Base-by-base conservation (phyloP, 2,797 vertebrate species). In the Ctenopoma multispine region DNA sequence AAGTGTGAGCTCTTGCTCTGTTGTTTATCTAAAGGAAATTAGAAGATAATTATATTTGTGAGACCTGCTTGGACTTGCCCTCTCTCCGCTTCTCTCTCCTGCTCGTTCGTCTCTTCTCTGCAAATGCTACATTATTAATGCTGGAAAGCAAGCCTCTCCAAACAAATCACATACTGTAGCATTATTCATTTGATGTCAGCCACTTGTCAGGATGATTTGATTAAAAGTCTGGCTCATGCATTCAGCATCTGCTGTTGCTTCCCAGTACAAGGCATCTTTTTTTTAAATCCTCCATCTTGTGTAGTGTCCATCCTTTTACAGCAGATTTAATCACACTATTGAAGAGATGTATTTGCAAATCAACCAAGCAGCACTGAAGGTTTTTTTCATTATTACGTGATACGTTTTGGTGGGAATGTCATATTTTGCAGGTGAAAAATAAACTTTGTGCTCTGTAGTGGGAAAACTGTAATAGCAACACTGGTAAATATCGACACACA, bases 171-270 rank as follows among this genome's bases (percentile, higher is more conserved):
- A 60, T 75, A 71, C 62, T 76, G 60, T 79, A 61, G 67, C 70
- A 44, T 72, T 84, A 84, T 84, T 89, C 71, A 84, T 88, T 68
- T 72, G 77, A 84, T 82, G 78, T 83, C 80, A 81, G 77, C 77
- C 87, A 77, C 80, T 90, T 82, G 80, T 90, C 83, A 85, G 78
- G 75, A 84, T 85, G 82, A 91, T 92, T 90, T 79, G 73, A 87
- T 92, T 84, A 85, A 84, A 90, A 85, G 57, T 82, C 73, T 72
- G 68, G 57, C 79, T 90, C 85, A 81, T 83, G 63, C 79, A 81
- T 82, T 71, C 66, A 72, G 74, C 82, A 89, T 84, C 83, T 89
- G 85, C 72, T 73, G 63, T 77, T 50, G 61, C 69, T 80, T 77
- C 53, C 2, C 47, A 36, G 23, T 46, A 57, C 63, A 44, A 21